Conservation (phyloP, 2,113 vertebrate species). For the Corydoras sp. region DNA sequence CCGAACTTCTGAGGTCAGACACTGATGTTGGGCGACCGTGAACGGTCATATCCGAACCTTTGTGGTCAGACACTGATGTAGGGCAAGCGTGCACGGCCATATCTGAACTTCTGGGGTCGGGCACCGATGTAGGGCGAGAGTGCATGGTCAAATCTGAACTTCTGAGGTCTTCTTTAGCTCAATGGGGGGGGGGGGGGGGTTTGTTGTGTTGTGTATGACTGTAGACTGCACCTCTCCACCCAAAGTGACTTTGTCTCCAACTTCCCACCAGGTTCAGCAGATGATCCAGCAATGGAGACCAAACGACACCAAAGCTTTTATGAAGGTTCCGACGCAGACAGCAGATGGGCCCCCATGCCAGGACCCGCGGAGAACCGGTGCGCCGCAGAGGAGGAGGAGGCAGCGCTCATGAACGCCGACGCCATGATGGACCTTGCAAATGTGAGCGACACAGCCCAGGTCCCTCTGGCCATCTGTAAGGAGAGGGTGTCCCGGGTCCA, state of each 20-base stretch:
- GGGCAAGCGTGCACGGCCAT: too few relatives aligned
- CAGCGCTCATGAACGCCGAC: slow-evolving; percentile 68
- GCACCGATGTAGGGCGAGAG: too few relatives aligned
- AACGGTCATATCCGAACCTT: too few relatives aligned
- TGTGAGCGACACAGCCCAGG: slow-evolving; percentile 30
- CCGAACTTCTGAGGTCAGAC: too few relatives aligned
- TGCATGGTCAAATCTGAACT: too few relatives aligned
- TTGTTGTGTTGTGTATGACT: not conserved
- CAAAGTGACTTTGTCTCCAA: slow-evolving; percentile 20
- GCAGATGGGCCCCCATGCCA: slow-evolving; percentile 84
- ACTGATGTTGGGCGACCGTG: too few relatives aligned
- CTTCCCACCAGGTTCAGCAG: slow-evolving; percentile 58
- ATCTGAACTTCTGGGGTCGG: too few relatives aligned
- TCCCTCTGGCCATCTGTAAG: slow-evolving; percentile 68
- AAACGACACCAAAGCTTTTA: slow-evolving; percentile 93
- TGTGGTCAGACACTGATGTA: too few relatives aligned
- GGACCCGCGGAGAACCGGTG: slow-evolving; percentile 70
- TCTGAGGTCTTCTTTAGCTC: not conserved
- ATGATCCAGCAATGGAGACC: slow-evolving; percentile 87
- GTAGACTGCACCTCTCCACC: not conserved
- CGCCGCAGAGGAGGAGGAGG: slow-evolving; percentile 67
- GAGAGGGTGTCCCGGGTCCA: slow-evolving; percentile 73
- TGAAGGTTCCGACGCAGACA: slow-evolving; percentile 84
- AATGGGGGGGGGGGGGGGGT: not conserved
- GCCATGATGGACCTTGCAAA: slow-evolving; percentile 88